Conservation (phyloP, 2,888 invertebrate species). For the Lepeophtheirus nordmannii region DNA sequence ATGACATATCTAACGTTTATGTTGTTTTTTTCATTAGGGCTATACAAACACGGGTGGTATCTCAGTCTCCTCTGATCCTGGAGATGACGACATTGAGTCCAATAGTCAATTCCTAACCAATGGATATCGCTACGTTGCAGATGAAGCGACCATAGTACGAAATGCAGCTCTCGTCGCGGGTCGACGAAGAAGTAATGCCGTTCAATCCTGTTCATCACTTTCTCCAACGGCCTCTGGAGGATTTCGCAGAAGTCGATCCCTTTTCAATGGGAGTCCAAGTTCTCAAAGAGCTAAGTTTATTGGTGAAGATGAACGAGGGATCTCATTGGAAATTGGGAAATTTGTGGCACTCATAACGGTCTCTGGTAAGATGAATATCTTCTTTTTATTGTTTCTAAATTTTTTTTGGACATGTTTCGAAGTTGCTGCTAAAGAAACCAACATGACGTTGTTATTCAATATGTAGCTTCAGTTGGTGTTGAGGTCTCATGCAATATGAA, state of each 20-base stretch:
- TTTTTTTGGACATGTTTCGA: neutral
- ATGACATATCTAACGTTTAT: too few species aligned
- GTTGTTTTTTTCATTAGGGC: neutral
- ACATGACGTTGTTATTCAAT: too few species aligned
- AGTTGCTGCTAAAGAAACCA: neutral
- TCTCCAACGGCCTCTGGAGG: slow-evolving; percentile 1
- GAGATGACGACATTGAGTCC: neutral
- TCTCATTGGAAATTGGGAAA: slow-evolving; percentile 21
- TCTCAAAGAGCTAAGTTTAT: neutral
- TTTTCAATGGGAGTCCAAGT: neutral
- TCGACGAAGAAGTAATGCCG: slow-evolving; percentile 3
- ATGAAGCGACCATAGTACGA: neutral
- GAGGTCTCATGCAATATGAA: too few species aligned
- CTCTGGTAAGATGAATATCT: slow-evolving; percentile 14
- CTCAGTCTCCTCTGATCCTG: neutral
- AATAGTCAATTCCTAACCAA: neutral
- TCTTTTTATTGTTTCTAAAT: neutral
- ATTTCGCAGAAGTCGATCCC: neutral
- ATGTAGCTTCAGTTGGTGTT: too few species aligned
- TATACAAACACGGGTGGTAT: neutral
- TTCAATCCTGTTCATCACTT: neutral
- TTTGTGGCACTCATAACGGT: slow-evolving; percentile 21
- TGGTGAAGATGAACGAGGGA: slow-evolving; percentile 13
- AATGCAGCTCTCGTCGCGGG: slow-evolving; percentile 4
- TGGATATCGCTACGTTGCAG: neutral